These are phyloP conservation scores for Amia ocellicauda DNA, from an alignment of 2,113 vertebrate genomes.

Conservation along the genomic window DNA sequence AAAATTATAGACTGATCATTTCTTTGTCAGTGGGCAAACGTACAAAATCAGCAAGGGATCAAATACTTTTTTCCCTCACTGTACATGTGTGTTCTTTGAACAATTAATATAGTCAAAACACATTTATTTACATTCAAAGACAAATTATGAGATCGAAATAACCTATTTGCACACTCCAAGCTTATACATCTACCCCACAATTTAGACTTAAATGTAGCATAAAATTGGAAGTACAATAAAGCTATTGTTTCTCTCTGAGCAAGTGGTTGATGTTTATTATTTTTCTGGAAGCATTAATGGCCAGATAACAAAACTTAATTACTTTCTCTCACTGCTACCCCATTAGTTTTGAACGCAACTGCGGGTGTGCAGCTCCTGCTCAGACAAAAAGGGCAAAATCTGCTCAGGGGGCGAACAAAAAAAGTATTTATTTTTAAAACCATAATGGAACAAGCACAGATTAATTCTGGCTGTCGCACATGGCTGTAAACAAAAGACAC, in stretches of 20 bases:
- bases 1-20: too few species aligned
- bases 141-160: too few species aligned
- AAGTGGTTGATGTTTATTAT: not conserved
- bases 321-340: constrained; percentile 36
- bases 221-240: too few species aligned
- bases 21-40: too few species aligned
- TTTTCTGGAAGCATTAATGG: constrained; percentile 13
- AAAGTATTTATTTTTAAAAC: not conserved
- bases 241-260: not conserved
- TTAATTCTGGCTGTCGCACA: not conserved
- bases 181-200: too few species aligned
- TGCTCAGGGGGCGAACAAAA: not conserved
- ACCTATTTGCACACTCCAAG: too few species aligned
- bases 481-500: not conserved
- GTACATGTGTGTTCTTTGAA: too few species aligned
- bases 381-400: constrained; percentile 8
- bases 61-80: too few species aligned
- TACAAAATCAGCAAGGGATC: too few species aligned
- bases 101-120: too few species aligned
- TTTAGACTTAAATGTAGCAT: too few species aligned
- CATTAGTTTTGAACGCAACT: constrained; percentile 20
- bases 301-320: constrained; percentile 40
- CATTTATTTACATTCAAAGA: too few species aligned
- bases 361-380: constrained; percentile 5
- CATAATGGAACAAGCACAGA: not conserved